Evolutionary conservation across 2,797 vertebrate species (phyloP).

Genomic region (Ataeniobius toweri): DNA sequence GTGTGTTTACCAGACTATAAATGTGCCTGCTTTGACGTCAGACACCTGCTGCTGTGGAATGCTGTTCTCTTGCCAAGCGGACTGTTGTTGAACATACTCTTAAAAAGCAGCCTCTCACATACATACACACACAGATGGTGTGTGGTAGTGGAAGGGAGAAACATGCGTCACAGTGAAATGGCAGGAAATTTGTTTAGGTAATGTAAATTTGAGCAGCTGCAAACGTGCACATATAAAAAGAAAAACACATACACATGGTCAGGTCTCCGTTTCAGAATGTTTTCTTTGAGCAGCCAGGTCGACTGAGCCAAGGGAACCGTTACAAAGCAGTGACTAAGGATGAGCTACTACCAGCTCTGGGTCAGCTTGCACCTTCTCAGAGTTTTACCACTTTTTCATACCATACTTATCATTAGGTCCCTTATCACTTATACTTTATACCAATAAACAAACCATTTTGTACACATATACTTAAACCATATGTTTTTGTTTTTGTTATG

Average conservation of each 20-base stretch:
- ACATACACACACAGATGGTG: slow-evolving; percentile 51
- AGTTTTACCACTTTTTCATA: background rate
- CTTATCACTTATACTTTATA: background rate
- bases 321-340: slow-evolving; percentile 17
- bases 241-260: slow-evolving; percentile 21
- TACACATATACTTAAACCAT: background rate
- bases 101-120: slow-evolving; percentile 46
- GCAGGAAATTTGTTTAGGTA: slow-evolving; percentile 77
- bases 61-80: slow-evolving; percentile 67
- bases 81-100: slow-evolving; percentile 56
- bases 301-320: background rate
- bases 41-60: slow-evolving; percentile 76
- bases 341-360: background rate
- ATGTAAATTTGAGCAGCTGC: slow-evolving; percentile 61
- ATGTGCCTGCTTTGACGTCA: slow-evolving; percentile 78
- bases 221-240: slow-evolving; percentile 24
- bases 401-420: background rate
- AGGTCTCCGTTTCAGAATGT: slow-evolving; percentile 16
- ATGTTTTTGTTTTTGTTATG: too few species aligned
- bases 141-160: slow-evolving; percentile 71
- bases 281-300: slow-evolving; percentile 12
- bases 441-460: background rate
- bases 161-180: slow-evolving; percentile 72
- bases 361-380: background rate
- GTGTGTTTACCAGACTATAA: slow-evolving; percentile 78